Conservation (phyloP, 2,113 vertebrate genomes). For the Cyrtonyx montezumae region DNA sequence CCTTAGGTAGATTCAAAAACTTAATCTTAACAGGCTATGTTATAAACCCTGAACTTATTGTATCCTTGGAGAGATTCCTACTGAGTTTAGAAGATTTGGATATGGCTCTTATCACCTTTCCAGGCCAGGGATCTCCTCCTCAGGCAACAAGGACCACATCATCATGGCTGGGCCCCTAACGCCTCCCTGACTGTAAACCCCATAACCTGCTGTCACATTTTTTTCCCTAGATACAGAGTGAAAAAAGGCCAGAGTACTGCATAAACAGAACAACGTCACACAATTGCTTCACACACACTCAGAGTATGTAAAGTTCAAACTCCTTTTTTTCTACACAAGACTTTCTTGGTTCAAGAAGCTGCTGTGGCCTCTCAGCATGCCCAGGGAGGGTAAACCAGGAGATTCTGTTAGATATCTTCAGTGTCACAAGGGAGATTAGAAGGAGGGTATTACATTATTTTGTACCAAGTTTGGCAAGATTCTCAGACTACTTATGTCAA, state of each 20-base stretch:
- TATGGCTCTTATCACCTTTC: background rate
- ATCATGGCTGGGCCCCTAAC: background rate
- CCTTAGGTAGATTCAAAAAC: constrained; percentile 44
- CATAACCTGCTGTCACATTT: background rate
- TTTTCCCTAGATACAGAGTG: background rate
- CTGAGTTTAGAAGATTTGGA: background rate
- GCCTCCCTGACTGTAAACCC: background rate
- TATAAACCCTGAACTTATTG: background rate
- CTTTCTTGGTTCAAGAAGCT: background rate
- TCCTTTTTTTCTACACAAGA: background rate
- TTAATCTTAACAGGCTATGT: background rate
- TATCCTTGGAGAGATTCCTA: constrained; percentile 2
- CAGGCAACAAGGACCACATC: background rate
- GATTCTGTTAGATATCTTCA: background rate
- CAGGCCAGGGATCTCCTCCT: background rate
- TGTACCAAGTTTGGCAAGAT: background rate
- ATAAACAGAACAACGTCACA: background rate
- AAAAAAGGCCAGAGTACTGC: background rate
- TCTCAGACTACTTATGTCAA: background rate
- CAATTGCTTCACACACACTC: background rate
- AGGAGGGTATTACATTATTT: background rate
- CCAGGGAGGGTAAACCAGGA: background rate
- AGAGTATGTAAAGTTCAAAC: background rate
- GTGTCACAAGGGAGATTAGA: background rate
- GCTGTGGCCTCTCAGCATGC: background rate